phyloP scores from a whole-genome alignment of 2,113 vertebrate species.

The Dendrocopos noguchii region DNA sequence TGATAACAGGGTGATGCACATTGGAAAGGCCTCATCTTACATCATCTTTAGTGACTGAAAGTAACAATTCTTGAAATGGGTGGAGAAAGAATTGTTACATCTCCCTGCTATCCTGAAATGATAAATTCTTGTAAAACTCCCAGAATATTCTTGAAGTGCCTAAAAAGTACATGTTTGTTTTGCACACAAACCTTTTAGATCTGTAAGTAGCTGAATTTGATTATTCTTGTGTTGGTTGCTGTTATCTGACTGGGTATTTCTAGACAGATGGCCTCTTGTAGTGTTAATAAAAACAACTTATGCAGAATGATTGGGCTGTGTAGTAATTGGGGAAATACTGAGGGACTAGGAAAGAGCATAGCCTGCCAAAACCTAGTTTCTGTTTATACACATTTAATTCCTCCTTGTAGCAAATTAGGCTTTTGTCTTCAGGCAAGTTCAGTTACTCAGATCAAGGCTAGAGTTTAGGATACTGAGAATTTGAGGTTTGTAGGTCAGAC shows the following conservation, averaged over 20 bases:
- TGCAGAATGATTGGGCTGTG: conserved; percentile 19
- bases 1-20: neutral
- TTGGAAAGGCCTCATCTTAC: conserved; percentile 18
- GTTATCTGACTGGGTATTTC: conserved; percentile 41
- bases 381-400: conserved; percentile 61
- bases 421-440: conserved; percentile 7
- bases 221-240: conserved; percentile 41
- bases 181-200: conserved; percentile 6
- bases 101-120: conserved; percentile 11
- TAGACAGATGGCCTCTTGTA: conserved; percentile 58
- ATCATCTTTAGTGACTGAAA: conserved; percentile 38
- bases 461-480: neutral
- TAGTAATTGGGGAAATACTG: conserved; percentile 40
- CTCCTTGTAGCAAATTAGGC: conserved; percentile 33
- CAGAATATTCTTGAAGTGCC: neutral
- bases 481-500: neutral
- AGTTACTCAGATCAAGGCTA: neutral
- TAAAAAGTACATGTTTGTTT: conserved; percentile 54
- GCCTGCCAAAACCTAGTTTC: conserved; percentile 46
- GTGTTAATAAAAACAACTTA: conserved; percentile 65
- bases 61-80: conserved; percentile 46
- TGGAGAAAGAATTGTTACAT: conserved; percentile 25
- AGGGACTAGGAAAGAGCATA: conserved; percentile 36
- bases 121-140: conserved; percentile 17
- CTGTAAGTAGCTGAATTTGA: conserved; percentile 36